These are phyloP conservation scores for Volucella inanis DNA, from an alignment of 2,888 invertebrate genomes.

Conservation along the genomic window DNA sequence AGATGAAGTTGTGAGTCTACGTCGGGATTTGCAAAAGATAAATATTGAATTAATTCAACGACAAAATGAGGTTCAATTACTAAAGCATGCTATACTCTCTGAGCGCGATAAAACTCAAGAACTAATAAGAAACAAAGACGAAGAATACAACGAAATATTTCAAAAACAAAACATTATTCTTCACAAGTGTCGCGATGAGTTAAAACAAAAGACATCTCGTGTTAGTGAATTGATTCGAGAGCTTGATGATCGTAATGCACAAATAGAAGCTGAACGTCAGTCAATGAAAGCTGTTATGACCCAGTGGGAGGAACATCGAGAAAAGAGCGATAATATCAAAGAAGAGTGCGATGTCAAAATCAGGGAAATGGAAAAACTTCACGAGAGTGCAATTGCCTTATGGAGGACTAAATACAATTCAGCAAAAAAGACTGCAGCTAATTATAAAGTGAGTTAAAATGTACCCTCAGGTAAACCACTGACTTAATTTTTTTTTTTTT, in stretches of 20 bases:
- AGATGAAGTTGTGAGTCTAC: constrained; percentile 77
- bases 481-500: constrained; percentile 71
- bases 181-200: constrained; percentile 79
- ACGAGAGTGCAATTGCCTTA: constrained; percentile 84
- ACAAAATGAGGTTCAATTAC: constrained; percentile 80
- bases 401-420: constrained; percentile 86
- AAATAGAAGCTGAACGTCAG: constrained; percentile 83
- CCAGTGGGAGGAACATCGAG: constrained; percentile 83
- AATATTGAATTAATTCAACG: constrained; percentile 79
- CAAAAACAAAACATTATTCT: constrained; percentile 78
- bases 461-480: background rate
- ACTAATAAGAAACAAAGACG: constrained; percentile 78
- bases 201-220: constrained; percentile 83
- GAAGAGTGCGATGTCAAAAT: constrained; percentile 84
- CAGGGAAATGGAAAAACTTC: constrained; percentile 83
- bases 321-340: constrained; percentile 83
- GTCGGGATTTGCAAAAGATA: constrained; percentile 79
- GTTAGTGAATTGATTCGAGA: constrained; percentile 79
- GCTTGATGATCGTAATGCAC: constrained; percentile 79
- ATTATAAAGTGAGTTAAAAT: constrained; percentile 84
- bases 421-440: constrained; percentile 86
- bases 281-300: constrained; percentile 83
- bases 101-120: constrained; percentile 81
- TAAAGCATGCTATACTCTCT: constrained; percentile 81
- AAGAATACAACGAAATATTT: constrained; percentile 75